Evolutionary conservation across 1,140 invertebrate genomes (phyloP).

Genomic region (Alviniconcha marisindica): DNA sequence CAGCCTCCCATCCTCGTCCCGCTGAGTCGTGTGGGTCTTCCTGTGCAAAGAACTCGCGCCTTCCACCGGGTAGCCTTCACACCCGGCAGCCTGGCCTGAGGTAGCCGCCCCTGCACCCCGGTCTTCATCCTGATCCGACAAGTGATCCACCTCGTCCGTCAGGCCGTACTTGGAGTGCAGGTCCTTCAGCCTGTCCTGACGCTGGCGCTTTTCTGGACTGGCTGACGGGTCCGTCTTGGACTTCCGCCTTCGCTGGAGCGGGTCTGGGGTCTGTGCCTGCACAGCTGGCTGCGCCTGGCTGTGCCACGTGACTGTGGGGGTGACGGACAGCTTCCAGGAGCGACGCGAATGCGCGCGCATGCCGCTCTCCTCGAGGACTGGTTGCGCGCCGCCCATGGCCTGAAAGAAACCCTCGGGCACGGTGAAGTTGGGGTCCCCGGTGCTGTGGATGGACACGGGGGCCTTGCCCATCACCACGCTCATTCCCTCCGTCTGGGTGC

Average conservation of each 20-base stretch:
- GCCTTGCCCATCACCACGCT: slow-evolving; percentile 44
- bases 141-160: neutral
- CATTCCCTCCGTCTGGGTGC: slow-evolving; percentile 37
- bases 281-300: neutral
- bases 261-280: neutral
- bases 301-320: slow-evolving; percentile 31
- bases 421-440: slow-evolving; percentile 46
- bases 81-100: neutral
- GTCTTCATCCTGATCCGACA: slow-evolving; percentile 13
- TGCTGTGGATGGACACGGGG: slow-evolving; percentile 61
- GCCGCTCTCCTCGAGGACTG: neutral
- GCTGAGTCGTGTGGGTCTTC: slow-evolving; percentile 2
- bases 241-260: neutral
- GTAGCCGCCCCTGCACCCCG: neutral
- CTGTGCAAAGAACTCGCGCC: neutral
- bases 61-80: too few relatives aligned
- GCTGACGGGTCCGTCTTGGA: neutral
- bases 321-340: slow-evolving; percentile 41
- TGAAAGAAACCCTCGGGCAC: neutral
- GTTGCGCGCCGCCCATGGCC: slow-evolving; percentile 9
- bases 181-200: slow-evolving; percentile 44
- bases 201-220: slow-evolving; percentile 22
- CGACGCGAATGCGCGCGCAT: slow-evolving; percentile 12
- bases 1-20: slow-evolving; percentile 39
- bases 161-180: slow-evolving; percentile 48